phyloP scores from a whole-genome alignment of 2,888 invertebrate species.

The Sinelater perroti region DNA sequence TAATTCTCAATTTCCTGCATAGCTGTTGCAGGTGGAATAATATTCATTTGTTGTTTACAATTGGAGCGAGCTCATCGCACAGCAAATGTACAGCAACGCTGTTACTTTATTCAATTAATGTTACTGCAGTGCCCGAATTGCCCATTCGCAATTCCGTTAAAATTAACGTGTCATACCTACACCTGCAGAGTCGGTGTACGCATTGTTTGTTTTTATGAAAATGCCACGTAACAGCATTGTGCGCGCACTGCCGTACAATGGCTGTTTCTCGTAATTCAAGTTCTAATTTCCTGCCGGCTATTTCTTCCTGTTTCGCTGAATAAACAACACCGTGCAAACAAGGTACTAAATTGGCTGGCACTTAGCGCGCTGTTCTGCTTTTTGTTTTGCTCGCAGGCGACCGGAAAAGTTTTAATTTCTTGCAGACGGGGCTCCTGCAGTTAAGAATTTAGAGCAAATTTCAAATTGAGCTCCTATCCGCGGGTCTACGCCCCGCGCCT shows the following conservation, averaged over 20 bases:
- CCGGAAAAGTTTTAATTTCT: no score
- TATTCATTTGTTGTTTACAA: no score
- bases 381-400: not conserved
- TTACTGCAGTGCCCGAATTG: not conserved
- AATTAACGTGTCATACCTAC: not conserved
- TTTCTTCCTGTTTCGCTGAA: conserved; percentile 26
- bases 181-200: not conserved
- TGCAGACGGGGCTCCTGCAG: no score
- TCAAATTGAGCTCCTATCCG: no score
- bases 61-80: no score
- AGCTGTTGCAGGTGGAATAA: no score
- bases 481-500: no score
- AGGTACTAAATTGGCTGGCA: conserved; percentile 14
- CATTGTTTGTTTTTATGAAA: conserved; percentile 9
- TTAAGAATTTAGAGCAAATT: no score
- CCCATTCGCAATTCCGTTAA: not conserved
- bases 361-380: conserved; percentile 6
- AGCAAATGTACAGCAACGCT: no score
- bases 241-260: not conserved
- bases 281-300: conserved; percentile 34
- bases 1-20: no score
- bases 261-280: conserved; percentile 24
- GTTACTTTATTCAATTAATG: no score
- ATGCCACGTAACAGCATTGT: not conserved
- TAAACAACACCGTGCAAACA: conserved; percentile 26